phyloP scores from a whole-genome alignment of 2,797 vertebrate genomes.

The Taenioides sp. region DNA sequence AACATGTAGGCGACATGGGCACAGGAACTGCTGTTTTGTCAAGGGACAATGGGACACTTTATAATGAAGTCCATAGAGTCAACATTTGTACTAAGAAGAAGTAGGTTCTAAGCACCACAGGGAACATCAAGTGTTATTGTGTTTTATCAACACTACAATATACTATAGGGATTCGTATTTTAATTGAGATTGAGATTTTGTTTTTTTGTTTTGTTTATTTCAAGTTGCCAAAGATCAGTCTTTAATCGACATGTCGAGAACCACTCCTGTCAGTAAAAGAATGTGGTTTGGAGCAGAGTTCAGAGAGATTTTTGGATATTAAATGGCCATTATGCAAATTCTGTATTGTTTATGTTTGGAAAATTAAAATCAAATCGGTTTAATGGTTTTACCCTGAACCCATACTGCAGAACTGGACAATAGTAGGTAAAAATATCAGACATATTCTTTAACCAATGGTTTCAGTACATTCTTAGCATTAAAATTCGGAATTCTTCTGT shows the following conservation, averaged over 20 bases:
- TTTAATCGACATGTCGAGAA: background rate
- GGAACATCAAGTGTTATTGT: background rate
- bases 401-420: no score
- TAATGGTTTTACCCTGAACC: no score
- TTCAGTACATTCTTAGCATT: no score
- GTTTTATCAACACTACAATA: background rate
- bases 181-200: background rate
- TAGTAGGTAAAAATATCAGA: no score
- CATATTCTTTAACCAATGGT: no score
- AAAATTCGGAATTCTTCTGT: no score
- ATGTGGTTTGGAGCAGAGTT: background rate
- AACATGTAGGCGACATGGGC: background rate
- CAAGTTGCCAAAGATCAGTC: background rate
- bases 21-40: background rate
- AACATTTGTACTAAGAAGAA: background rate
- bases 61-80: background rate
- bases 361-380: background rate
- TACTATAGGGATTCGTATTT: background rate
- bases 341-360: background rate
- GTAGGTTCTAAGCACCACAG: background rate
- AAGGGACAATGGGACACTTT: background rate
- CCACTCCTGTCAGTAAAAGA: background rate
- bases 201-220: background rate
- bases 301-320: background rate
- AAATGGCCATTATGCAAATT: background rate